phyloP scores from a whole-genome alignment of 2,888 invertebrate genomes.

The Perizoma flavofasciatum region DNA sequence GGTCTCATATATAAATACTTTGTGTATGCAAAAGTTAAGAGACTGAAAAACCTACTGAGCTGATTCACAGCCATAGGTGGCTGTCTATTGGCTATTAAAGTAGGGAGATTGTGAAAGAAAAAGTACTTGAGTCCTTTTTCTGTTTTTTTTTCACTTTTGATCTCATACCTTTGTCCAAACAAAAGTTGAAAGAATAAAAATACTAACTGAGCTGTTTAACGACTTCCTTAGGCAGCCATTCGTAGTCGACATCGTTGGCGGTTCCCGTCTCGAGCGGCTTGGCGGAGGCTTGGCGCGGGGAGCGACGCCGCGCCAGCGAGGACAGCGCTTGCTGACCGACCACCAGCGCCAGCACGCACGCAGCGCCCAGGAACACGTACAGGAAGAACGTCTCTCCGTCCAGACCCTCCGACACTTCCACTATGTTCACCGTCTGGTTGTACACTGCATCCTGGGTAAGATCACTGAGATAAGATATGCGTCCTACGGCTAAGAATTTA shows the following conservation, averaged over 20 bases:
- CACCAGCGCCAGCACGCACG: conserved; percentile 93
- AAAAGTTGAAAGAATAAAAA: neutral
- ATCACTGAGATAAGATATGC: no score
- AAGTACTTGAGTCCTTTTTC: no score
- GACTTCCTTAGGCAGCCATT: conserved; percentile 98
- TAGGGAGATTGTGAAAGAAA: no score
- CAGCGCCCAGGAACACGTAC: conserved; percentile 96
- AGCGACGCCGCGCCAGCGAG: conserved; percentile 91
- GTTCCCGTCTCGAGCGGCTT: conserved; percentile 95
- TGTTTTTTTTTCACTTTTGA: no score
- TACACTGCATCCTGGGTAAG: conserved; percentile 93
- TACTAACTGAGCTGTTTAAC: conserved; percentile 92
- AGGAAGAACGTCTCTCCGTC: conserved; percentile 99
- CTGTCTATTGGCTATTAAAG: no score
- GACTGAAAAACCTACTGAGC: no score
- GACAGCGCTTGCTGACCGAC: conserved; percentile 94
- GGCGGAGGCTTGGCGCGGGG: conserved; percentile 74
- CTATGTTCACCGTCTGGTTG: conserved; percentile 98
- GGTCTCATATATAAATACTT: no score
- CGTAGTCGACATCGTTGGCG: conserved; percentile 96
- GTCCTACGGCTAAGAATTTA: no score
- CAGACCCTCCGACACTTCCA: conserved; percentile 97
- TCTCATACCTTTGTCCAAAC: no score
- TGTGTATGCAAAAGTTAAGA: no score
- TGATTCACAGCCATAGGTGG: no score